phyloP scores from a whole-genome alignment of 2,888 invertebrate species.

The Acrobasis repandana region DNA sequence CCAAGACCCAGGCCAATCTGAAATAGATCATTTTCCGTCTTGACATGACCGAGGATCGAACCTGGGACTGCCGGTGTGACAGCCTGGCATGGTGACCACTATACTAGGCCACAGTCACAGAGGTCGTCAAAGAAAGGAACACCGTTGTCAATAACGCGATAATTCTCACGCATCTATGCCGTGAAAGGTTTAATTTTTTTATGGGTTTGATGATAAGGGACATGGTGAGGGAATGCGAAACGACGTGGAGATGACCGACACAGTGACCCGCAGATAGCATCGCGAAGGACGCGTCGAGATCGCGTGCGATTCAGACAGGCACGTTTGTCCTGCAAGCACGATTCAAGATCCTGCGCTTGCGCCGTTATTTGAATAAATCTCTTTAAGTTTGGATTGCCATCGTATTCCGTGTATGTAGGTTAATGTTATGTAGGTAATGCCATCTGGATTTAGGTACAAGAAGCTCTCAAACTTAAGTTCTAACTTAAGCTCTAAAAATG shows the following conservation, averaged over 20 bases:
- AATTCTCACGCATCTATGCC: slow-evolving; percentile 9
- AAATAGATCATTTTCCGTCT: too few relatives aligned
- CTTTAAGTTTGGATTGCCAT: not conserved
- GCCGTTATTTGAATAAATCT: slow-evolving; percentile 11
- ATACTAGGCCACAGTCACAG: too few relatives aligned
- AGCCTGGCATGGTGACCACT: too few relatives aligned
- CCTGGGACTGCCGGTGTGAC: too few relatives aligned
- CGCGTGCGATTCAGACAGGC: slow-evolving; percentile 16
- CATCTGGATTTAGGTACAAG: too few relatives aligned
- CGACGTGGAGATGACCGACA: slow-evolving; percentile 20
- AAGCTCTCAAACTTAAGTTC: too few relatives aligned
- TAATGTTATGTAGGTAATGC: not conserved
- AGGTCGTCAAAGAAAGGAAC: too few relatives aligned
- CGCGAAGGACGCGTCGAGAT: slow-evolving; percentile 20
- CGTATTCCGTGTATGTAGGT: not conserved
- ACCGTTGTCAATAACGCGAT: slow-evolving; percentile 1
- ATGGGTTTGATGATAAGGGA: slow-evolving; percentile 12
- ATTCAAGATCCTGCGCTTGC: slow-evolving; percentile 10
- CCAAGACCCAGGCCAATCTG: too few relatives aligned
- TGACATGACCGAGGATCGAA: too few relatives aligned
- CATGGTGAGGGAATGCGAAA: slow-evolving; percentile 11
- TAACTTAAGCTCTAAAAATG: too few relatives aligned
- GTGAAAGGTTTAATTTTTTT: not conserved
- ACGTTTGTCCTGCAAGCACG: slow-evolving; percentile 21
- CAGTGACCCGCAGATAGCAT: slow-evolving; percentile 21